Evolutionary conservation across 2,797 vertebrate genomes (phyloP), one percentile per base, ranked within the genome.

Genomic region (Propithecus perrieri): DNA sequence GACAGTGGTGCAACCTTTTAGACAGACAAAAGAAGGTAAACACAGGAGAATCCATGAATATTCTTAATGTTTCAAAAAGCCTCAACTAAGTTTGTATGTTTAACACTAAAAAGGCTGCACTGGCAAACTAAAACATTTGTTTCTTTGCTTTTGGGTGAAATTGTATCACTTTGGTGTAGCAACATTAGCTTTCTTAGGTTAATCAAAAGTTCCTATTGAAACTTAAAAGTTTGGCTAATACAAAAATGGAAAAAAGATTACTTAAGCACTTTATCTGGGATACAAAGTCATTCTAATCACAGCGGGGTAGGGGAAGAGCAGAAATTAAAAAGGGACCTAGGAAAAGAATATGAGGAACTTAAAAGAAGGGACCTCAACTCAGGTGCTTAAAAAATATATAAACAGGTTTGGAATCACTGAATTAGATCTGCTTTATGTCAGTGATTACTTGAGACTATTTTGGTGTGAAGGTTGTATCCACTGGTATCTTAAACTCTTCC

Each of bases 151-250:
- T 55, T 11, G 30, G 65, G 43, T 79, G 15, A 85, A 78, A 87
- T 89, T 53, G 5, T 20, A 94, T 53, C 65, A 78, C 84, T 95
- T 74, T 41, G 41, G 55, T 71, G 41, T 24, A 71, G 65, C 69
- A 79, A 91, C 30, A 48, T 89, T 57, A 76, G 83, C 81, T 91
- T 91, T 87, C 35, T 80, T n/a, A 35, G 53, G 74, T 89, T 93
- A 94, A 92, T 75, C 85, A 86, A 76, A 97, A 97, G 86, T 97
- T 97, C 92, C 92, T 85, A 33, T 0, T 63, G 89, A 5, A 95
- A 96, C 59, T 71, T 94, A 46, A 84, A 94, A 89, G 65, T 95
- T 33, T 78, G 46, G 67, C 69, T 88, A 92, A 88, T 28, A 55
- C 14, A 96, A 86, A 94, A 92, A 91, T 48, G 41, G 43, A 22